Evolutionary conservation across 2,888 invertebrate species (phyloP).

Genomic region (Mythimna pallens): DNA sequence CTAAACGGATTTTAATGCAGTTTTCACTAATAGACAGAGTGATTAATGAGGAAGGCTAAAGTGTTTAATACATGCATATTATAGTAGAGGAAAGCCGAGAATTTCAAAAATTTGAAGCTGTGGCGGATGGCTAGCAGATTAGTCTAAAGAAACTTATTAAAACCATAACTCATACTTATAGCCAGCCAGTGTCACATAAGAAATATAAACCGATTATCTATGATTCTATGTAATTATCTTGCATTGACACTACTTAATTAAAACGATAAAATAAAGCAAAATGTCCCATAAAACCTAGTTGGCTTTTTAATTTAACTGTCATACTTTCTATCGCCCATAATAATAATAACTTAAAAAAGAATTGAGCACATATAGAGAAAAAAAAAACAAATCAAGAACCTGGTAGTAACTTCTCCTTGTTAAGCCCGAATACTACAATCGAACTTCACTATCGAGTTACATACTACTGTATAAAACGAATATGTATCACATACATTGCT

Average conservation of each 20-base stretch:
- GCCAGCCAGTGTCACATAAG: background rate
- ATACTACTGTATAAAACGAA: conserved; percentile 45
- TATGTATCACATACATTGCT: conserved; percentile 65
- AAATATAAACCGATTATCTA: conserved; percentile 5
- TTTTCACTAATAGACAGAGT: no score
- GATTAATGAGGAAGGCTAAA: no score
- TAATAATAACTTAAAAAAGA: conserved; percentile 70
- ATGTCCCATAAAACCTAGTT: conserved; percentile 10
- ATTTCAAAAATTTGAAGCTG: no score
- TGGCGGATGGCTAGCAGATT: no score
- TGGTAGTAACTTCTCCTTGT: conserved; percentile 67
- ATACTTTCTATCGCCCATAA: conserved; percentile 62
- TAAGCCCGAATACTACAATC: conserved; percentile 72
- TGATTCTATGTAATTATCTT: conserved; percentile 29
- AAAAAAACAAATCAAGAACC: conserved; percentile 72
- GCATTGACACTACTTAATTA: conserved; percentile 24
- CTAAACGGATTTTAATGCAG: no score
- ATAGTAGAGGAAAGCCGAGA: no score
- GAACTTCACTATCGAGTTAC: conserved; percentile 58
- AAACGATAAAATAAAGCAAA: conserved; percentile 27
- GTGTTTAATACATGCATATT: no score
- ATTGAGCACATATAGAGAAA: conserved; percentile 72
- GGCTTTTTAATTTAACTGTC: conserved; percentile 35
- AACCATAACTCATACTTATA: background rate
- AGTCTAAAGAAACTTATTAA: no score